A percentile compares a stretch with the other conserved stretches of the same genome.
Evolutionary conservation across 37 sponge, comb jelly and placozoan genomes (phyloP).

Genomic region (Tethya wilhelma): DNA sequence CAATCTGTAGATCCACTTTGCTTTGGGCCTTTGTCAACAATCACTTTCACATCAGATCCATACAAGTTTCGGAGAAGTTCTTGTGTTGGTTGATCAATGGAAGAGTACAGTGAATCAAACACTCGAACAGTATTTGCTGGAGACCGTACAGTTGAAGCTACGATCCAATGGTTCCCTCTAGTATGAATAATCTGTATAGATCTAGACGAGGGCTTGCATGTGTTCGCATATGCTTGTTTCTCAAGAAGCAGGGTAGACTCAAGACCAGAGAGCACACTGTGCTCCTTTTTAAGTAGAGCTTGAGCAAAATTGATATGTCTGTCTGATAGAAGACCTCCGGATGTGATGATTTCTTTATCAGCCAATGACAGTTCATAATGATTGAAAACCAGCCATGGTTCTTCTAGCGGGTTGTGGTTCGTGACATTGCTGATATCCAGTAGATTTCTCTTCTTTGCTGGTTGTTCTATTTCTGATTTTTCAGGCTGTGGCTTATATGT

Average conservation of each 20-base stretch:
- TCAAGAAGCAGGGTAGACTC: conserved; percentile 19
- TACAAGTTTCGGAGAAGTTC: conserved; percentile 2
- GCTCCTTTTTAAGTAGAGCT: conserved; percentile 26
- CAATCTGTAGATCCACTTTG: conserved; percentile 52
- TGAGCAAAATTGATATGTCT: conserved; percentile 55
- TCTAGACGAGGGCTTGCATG: too few species aligned
- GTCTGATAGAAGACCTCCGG: conserved; percentile 36
- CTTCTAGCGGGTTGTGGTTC: background rate
- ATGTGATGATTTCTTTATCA: conserved; percentile 18
- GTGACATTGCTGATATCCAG: background rate
- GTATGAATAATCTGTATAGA: conserved; percentile 36
- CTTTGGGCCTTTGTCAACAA: conserved; percentile 21
- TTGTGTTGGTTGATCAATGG: conserved; percentile 26
- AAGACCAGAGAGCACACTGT: conserved; percentile 10
- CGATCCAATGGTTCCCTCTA: conserved; percentile 54
- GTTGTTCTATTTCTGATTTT: background rate
- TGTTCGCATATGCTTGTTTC: background rate
- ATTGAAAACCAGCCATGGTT: background rate
- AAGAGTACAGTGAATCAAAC: conserved; percentile 39
- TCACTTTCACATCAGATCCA: background rate
- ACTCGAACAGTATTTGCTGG: background rate
- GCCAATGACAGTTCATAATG: background rate
- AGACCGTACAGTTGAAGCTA: conserved; percentile 28
- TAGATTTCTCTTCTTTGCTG: background rate
- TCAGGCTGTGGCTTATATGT: background rate